Conservation (phyloP, 1,140 invertebrate species). For the Dolichoris vasculosae region DNA sequence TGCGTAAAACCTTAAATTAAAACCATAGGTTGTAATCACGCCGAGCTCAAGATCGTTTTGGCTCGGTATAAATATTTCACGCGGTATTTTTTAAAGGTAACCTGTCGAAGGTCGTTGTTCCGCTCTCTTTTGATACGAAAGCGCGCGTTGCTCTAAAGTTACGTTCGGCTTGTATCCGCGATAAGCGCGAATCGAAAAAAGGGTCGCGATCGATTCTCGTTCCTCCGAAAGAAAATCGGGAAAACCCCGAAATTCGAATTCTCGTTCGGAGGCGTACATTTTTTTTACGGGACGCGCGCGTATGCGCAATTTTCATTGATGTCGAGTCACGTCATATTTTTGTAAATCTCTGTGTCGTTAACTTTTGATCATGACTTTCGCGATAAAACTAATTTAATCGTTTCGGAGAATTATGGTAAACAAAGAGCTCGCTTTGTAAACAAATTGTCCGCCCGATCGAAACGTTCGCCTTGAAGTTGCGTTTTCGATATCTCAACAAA, state of each 20-base stretch:
- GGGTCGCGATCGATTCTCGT: not conserved
- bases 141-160: not conserved
- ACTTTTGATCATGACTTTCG: not conserved
- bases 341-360: not conserved
- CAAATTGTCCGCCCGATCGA: conserved; percentile 11
- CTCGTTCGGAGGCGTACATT: no score
- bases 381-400: conserved; percentile 31
- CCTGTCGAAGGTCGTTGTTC: not conserved
- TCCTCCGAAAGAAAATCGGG: no score
- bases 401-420: conserved; percentile 27
- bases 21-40: not conserved
- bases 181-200: not conserved
- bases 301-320: not conserved
- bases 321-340: conserved; percentile 7
- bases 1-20: not conserved
- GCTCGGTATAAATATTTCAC: not conserved
- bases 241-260: no score
- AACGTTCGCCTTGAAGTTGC: not conserved
- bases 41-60: not conserved
- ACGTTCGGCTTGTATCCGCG: not conserved
- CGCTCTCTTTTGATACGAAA: not conserved
- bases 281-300: no score
- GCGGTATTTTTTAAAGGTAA: not conserved
- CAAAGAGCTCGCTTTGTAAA: conserved; percentile 24
- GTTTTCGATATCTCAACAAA: conserved; percentile 9